Conservation (phyloP, 2,113 vertebrate species). For the Dryoscopus gambensis region DNA sequence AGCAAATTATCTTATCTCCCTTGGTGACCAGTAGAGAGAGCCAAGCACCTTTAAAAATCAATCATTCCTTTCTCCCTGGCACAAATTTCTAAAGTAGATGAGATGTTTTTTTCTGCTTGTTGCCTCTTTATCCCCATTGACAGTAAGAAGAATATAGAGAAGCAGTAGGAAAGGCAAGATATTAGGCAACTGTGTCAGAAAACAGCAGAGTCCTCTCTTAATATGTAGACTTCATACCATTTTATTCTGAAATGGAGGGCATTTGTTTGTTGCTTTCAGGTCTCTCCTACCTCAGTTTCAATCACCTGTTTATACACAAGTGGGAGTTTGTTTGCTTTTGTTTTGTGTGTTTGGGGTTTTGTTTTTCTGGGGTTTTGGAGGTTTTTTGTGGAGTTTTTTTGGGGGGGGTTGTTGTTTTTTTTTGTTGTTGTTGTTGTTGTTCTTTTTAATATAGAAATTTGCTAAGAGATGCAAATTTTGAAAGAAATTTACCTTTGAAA, state of each 20-base stretch:
- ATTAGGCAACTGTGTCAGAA: not conserved
- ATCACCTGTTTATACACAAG: not conserved
- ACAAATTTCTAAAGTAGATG: not conserved
- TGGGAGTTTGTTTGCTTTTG: accelerated
- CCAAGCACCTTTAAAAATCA: not conserved
- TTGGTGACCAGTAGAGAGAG: not conserved
- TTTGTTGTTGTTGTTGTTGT: not conserved
- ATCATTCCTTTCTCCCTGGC: not conserved
- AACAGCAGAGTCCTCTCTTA: not conserved
- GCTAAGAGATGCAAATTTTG: not conserved
- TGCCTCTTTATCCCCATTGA: not conserved
- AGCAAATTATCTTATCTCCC: not conserved
- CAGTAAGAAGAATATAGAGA: not conserved
- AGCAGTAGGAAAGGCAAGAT: not conserved
- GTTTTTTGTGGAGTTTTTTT: not conserved
- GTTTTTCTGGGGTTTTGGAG: not conserved
- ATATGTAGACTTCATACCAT: not conserved
- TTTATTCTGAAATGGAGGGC: not conserved
- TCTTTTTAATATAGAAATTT: not conserved
- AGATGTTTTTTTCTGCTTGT: not conserved
- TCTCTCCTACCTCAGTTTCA: not conserved
- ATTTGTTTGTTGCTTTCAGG: not conserved
- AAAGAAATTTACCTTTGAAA: not conserved
- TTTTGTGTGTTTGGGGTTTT: not conserved
- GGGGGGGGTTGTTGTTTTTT: too few species aligned